Evolutionary conservation across 1,140 invertebrate genomes (phyloP), one percentile per base, ranked within the genome.

Genomic region (Nebria ingens): DNA sequence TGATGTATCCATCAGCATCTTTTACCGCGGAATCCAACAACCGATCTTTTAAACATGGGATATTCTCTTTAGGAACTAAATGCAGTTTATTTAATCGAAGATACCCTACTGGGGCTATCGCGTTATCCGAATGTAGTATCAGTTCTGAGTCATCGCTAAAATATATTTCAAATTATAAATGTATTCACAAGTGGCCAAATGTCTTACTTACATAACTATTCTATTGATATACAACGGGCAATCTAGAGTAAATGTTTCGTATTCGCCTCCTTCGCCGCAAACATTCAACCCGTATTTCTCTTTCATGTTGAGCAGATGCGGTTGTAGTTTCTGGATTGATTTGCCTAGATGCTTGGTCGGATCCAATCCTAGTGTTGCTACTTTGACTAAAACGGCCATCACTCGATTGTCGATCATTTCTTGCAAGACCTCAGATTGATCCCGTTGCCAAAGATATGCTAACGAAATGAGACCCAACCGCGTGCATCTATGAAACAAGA

Each of bases 181-280:
- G 12, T 3, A 51, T 51, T 20, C 15, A 4, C 21, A 1, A 42
- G 34, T 15, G 11, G 19, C 4, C 15, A 25, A n/a, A 50, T 51
- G 21, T 56, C 52, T 63, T 68, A 86, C 89, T 87, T 79, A 94
- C 90, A 97, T 81, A 58, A 91, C 78, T 71, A 98, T 86, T 68
- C 82, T 81, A 71, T 92, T 93, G 64, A 82, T 86, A 73, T 97
- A 98, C 42, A 99, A 74, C 17, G 96, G 95, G 75, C 95, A 98
- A 76, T 98, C 93, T 55, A 97, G 75, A 12, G 94, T 97, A 68
- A 98, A 93, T 22, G 94, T 96, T 76, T 99, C 97, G 73, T 97
- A 99, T 74, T 99, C 97, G 50, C 97, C 97, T 38, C 97, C 97
- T 79, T 99, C 97, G 40, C 97, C 97, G 76, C 97, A 99, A 45